These are phyloP conservation scores for Chloebia gouldiae DNA, from an alignment of 2,113 vertebrate species.

Conservation along the genomic window DNA sequence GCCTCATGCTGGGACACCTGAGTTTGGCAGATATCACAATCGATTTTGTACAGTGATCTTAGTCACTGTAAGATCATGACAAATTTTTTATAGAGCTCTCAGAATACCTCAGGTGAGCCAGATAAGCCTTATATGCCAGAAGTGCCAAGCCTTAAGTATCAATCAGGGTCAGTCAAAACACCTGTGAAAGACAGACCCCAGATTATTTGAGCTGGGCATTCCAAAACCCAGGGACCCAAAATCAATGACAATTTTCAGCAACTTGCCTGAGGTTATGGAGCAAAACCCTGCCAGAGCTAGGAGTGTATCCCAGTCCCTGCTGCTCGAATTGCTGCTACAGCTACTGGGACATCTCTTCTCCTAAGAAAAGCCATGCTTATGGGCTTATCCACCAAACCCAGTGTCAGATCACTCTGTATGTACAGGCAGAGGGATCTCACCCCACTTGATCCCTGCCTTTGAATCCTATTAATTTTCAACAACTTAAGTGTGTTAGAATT, in stretches of 20 bases:
- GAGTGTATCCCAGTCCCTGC: neutral
- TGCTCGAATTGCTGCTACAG: neutral
- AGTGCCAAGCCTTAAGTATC: neutral
- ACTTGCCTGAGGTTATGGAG: slow-evolving; percentile 34
- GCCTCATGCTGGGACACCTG: neutral
- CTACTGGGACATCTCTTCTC: neutral
- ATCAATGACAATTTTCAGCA: neutral
- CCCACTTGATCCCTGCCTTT: neutral
- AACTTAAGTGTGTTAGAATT: neutral
- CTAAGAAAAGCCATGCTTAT: neutral
- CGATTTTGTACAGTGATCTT: neutral
- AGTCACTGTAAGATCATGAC: neutral
- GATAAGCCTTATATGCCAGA: neutral
- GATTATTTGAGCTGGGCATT: neutral
- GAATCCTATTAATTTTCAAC: neutral
- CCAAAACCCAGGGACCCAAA: slow-evolving; percentile 6
- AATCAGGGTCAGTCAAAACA: neutral
- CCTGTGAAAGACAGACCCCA: neutral
- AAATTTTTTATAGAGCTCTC: neutral
- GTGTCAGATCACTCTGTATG: neutral
- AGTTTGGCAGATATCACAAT: neutral
- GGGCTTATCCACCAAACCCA: neutral
- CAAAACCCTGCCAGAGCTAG: neutral
- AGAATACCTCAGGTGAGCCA: neutral
- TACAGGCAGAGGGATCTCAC: neutral